These are phyloP conservation scores for Subacronicta megacephala DNA, from an alignment of 2,888 invertebrate species.

Conservation along the genomic window DNA sequence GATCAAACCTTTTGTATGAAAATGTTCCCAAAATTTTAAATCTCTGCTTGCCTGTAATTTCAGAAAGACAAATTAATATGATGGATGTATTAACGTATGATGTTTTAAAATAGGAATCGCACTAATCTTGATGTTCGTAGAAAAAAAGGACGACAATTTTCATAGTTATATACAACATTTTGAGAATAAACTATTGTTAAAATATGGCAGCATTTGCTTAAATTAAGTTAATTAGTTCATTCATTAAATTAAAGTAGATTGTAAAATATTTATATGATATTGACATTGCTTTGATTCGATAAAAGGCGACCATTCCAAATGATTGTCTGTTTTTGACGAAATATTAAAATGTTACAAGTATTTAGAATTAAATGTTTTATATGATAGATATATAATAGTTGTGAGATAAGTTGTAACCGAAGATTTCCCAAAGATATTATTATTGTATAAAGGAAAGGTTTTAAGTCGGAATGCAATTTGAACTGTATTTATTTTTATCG, in stretches of 20 bases:
- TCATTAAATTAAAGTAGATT: conserved; percentile 24
- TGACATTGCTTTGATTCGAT: conserved; percentile 46
- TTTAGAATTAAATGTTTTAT: conserved; percentile 61
- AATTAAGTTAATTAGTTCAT: conserved; percentile 28
- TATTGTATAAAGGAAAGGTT: conserved; percentile 38
- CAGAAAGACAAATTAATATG: too few species aligned
- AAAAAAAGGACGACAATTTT: conserved; percentile 17
- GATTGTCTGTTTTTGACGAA: conserved; percentile 55
- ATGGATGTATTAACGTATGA: too few species aligned
- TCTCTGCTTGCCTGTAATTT: too few species aligned
- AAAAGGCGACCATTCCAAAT: conserved; percentile 59
- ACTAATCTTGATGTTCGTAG: conserved; percentile 18
- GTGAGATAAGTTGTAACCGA: conserved; percentile 46
- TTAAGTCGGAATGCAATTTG: conserved; percentile 30
- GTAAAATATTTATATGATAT: conserved; percentile 23
- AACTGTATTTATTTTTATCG: conserved; percentile 29
- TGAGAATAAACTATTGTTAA: conserved; percentile 17
- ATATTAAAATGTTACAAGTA: conserved; percentile 55
- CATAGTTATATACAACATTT: conserved; percentile 15
- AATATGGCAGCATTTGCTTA: conserved; percentile 53
- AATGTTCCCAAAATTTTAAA: too few species aligned
- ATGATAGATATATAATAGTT: conserved; percentile 51
- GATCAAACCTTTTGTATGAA: too few species aligned
- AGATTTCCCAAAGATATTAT: conserved; percentile 58
- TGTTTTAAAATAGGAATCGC: conserved; percentile 13